These are phyloP conservation scores for Drosophila setosimentum DNA, from an alignment of 2,888 invertebrate species.

Conservation along the genomic window DNA sequence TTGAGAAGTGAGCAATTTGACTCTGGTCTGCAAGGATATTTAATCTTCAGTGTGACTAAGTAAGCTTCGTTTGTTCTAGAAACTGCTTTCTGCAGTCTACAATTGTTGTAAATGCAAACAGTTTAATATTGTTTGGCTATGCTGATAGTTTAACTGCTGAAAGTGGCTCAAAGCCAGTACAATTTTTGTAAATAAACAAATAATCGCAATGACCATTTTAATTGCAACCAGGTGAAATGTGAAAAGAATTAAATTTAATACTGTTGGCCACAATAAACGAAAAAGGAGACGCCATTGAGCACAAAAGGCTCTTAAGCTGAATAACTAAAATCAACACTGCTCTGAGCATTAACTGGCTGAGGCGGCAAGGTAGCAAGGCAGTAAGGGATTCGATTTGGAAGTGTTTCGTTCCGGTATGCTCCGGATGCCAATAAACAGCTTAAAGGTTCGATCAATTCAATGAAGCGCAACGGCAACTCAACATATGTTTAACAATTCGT, in stretches of 20 bases:
- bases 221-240: neutral
- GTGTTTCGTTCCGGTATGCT: neutral
- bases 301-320: neutral
- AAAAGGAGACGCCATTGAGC: too few species aligned
- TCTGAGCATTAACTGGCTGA: neutral
- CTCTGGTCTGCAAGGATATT: neutral
- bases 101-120: neutral
- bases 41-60: neutral
- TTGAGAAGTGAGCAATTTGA: neutral
- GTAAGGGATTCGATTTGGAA: neutral
- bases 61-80: neutral
- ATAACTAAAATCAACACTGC: conserved; percentile 14
- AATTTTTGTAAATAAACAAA: neutral
- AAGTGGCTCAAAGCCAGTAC: neutral
- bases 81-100: neutral
- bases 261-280: neutral
- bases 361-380: neutral
- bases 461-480: conserved; percentile 43
- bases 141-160: neutral
- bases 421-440: conserved; percentile 48
- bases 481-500: conserved; percentile 68
- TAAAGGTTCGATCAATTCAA: conserved; percentile 50
- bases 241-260: neutral
- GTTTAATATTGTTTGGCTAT: neutral
- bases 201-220: neutral